These are phyloP conservation scores for Coelopa frigida DNA, from an alignment of 1,140 invertebrate genomes.

Conservation along the genomic window DNA sequence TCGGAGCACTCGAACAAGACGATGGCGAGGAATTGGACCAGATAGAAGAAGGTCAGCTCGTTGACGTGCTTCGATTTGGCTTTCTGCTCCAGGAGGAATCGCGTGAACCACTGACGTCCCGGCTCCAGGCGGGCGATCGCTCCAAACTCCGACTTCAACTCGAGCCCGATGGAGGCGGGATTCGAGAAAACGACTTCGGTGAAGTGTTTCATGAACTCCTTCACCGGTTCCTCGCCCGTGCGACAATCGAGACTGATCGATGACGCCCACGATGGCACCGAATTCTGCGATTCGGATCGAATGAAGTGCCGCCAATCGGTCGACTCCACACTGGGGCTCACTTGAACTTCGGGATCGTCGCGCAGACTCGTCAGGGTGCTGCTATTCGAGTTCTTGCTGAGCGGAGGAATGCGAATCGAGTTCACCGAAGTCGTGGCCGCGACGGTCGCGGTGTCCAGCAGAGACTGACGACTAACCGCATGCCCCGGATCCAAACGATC, in stretches of 20 bases:
- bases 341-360: conserved; percentile 32
- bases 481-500: conserved; percentile 3
- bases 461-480: not conserved
- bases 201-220: conserved; percentile 67
- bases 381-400: conserved; percentile 37
- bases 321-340: conserved; percentile 41
- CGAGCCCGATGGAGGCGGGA: conserved; percentile 50
- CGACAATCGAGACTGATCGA: conserved; percentile 64
- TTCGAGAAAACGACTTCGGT: conserved; percentile 61
- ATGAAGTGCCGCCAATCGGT: conserved; percentile 42
- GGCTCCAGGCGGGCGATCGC: conserved; percentile 49
- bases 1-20: conserved; percentile 71
- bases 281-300: conserved; percentile 56
- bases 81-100: conserved; percentile 67
- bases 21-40: conserved; percentile 71
- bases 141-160: conserved; percentile 62
- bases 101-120: conserved; percentile 60
- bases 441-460: conserved; percentile 8
- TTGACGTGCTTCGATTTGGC: conserved; percentile 58
- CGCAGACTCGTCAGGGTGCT: conserved; percentile 37
- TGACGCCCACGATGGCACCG: conserved; percentile 65
- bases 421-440: conserved; percentile 18
- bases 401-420: conserved; percentile 27
- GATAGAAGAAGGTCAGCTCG: conserved; percentile 67
- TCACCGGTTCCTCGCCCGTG: conserved; percentile 59